Conservation (phyloP, 2,888 invertebrate species). For the Branchellion lobata region DNA sequence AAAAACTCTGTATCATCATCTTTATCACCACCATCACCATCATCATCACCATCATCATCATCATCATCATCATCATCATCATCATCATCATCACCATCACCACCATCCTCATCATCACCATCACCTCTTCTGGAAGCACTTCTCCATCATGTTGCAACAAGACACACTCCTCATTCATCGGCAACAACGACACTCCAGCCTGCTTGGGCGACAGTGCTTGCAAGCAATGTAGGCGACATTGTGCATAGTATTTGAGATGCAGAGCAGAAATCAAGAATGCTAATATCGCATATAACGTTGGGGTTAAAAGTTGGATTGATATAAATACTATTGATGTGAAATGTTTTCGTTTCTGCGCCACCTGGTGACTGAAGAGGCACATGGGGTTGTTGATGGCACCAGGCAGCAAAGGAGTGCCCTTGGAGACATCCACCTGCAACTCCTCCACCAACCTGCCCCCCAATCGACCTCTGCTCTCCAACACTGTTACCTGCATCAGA, state of each 20-base stretch:
- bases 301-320: no score
- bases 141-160: conserved; percentile 57
- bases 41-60: conserved; percentile 25
- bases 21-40: conserved; percentile 2
- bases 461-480: conserved; percentile 62
- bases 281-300: no score
- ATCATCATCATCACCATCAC: conserved; percentile 31
- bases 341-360: conserved; percentile 50
- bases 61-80: conserved; percentile 32
- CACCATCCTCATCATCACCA: conserved; percentile 28
- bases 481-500: conserved; percentile 62
- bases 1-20: conserved; percentile 7
- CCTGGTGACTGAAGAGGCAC: conserved; percentile 63
- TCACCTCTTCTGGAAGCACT: conserved; percentile 39
- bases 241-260: no score
- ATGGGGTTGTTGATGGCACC: conserved; percentile 65
- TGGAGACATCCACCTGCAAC: conserved; percentile 57
- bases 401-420: conserved; percentile 64
- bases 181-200: conserved; percentile 38
- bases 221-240: background rate
- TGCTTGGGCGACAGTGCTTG: background rate
- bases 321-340: no score
- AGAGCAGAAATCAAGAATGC: no score
- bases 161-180: conserved; percentile 59
- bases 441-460: conserved; percentile 63